Evolutionary conservation across 2,113 vertebrate species (phyloP), one percentile per base, ranked within the genome.

Genomic region (Scopus umbretta): DNA sequence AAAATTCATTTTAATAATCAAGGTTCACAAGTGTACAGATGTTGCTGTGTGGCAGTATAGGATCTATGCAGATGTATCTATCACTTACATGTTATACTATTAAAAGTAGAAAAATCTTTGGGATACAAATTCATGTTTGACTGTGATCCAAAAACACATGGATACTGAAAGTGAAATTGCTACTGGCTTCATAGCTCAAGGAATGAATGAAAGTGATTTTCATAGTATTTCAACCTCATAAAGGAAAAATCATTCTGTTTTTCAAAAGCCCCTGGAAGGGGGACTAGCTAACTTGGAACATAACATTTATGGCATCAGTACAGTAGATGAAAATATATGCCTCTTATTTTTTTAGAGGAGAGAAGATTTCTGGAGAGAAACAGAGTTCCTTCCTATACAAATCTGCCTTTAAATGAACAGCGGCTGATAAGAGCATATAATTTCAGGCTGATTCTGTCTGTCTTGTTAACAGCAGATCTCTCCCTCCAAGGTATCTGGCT

Each of bases 151-250:
- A 84, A 94, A 88, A 6, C 32, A 27, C 55, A 36, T 16, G 23
- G 61, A 90, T 95, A 90, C 70, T 80, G 79, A 88, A 96, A 96
- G 83, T 79, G 56, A 86, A 95, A 96, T 89, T 56, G 50, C 67
- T 80, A 32, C 58, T 34, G 73, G 91, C 50, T 95, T 91, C 36
- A 16, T 53, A 50, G 55, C 72, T 78, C 67, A 72, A 80, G 61
- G 40, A 80, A 78, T 61, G 91, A 94, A 92, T 73, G 10, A 50
- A 59, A 73, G 59, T 7, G 25, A 49, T 82, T 89, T 62, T 52
- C 47, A 47, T 9, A 27, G 14, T 21, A 27, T 63, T 67, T 90
- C 47, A 43, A 40, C 30, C 53, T 88, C 38, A 78, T 16, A 61
- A 75, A 53, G 49, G 30, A 88, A 90, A 84, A 81, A 81, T 79